Evolutionary conservation across 1,140 invertebrate genomes (phyloP).

Genomic region (Brachystomella parvula): DNA sequence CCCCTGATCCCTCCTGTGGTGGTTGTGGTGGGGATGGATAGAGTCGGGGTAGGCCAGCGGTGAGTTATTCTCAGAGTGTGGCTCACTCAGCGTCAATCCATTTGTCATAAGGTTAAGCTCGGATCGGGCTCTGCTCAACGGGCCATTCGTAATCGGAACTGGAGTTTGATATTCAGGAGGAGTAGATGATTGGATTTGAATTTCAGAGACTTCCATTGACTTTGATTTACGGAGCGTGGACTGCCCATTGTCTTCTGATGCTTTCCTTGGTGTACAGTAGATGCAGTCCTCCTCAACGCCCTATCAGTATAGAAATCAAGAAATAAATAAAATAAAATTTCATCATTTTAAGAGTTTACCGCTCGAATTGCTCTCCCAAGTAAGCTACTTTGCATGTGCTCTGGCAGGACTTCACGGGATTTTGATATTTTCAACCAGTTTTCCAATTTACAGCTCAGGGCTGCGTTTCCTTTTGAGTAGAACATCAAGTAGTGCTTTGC

Average conservation of each 20-base stretch:
- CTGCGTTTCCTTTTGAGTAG: conserved; percentile 65
- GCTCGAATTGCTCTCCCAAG: conserved; percentile 55
- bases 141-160: background rate
- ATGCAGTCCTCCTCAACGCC: conserved; percentile 55
- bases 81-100: background rate
- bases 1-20: background rate
- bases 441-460: conserved; percentile 70
- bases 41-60: background rate
- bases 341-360: background rate
- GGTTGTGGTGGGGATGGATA: background rate
- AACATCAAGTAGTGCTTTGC: conserved; percentile 86
- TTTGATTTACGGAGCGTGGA: conserved; percentile 74
- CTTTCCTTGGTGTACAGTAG: conserved; percentile 54
- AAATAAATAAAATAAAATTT: conserved; percentile 5
- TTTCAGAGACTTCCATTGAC: conserved; percentile 69
- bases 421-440: conserved; percentile 80
- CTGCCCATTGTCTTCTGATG: conserved; percentile 46
- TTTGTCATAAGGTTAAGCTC: conserved; percentile 63
- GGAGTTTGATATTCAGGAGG: background rate
- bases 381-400: conserved; percentile 70
- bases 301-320: background rate
- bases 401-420: conserved; percentile 72
- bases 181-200: conserved; percentile 24
- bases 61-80: no score
- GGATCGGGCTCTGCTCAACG: conserved; percentile 62